These are phyloP conservation scores for Chamaedrilus cognettii DNA, from an alignment of 2,888 invertebrate genomes.

Conservation along the genomic window DNA sequence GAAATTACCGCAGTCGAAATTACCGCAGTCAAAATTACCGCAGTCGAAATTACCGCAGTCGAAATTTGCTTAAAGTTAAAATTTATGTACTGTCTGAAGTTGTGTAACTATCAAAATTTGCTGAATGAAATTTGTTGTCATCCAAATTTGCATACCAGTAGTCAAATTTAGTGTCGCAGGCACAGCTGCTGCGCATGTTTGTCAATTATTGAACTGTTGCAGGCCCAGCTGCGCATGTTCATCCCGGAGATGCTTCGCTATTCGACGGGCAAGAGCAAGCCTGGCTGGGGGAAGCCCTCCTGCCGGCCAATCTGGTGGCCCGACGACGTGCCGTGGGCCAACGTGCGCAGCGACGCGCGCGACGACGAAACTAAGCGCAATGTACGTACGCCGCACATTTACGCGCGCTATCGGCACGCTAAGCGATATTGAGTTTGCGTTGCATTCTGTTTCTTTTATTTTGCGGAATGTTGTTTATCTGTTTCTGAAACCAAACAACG, in stretches of 20 bases:
- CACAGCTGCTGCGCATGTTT: neutral
- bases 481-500: too few species aligned
- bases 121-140: neutral
- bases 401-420: neutral
- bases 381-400: slow-evolving; percentile 62
- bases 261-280: slow-evolving; percentile 92
- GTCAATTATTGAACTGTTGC: neutral
- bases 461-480: neutral
- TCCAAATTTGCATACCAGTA: slow-evolving; percentile 3
- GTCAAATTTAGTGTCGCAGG: too few species aligned
- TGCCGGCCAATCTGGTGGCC: slow-evolving; percentile 99
- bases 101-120: too few species aligned
- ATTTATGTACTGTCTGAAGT: too few species aligned
- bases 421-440: neutral
- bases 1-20: too few species aligned
- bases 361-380: slow-evolving; percentile 96
- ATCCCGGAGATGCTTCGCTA: slow-evolving; percentile 98
- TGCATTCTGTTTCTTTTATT: neutral
- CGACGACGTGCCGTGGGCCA: slow-evolving; percentile 96
- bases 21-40: too few species aligned
- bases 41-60: too few species aligned
- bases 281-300: slow-evolving; percentile 96
- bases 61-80: too few species aligned
- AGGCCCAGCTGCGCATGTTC: slow-evolving; percentile 91
- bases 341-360: slow-evolving; percentile 95